Evolutionary conservation across 2,797 vertebrate genomes (phyloP), one percentile per base, ranked within the genome.

Genomic region (Cossypha caffra): DNA sequence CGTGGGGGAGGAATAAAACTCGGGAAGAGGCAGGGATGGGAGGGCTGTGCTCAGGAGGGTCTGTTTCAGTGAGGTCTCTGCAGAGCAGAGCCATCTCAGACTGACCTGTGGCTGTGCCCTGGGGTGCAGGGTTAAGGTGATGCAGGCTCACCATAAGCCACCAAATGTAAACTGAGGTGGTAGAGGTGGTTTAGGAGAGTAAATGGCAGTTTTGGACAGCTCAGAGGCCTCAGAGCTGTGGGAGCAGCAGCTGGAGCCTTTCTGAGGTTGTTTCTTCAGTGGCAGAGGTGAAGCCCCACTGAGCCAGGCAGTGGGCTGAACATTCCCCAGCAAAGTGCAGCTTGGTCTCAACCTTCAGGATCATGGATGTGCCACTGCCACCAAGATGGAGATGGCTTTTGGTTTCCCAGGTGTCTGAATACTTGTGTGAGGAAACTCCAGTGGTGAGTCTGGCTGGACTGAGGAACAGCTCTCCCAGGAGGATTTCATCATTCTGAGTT

Each of bases 51-150:
- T 73, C 2, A 0, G 45, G 45, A 91, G 24, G 17, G 13, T 66
- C 43, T 91, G 59, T 21, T 48, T 71, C 24, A 51, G 42, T 0
- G 0, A 23, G 19, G 42, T 10, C 42, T 68, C 20, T 80, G 50
- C 71, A 0, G 0, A 50, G 59, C 77, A 50, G 29, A 23, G 68
- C 57, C 0, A 0, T 7, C 35, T 35, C 37, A 89, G 38, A 26
- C 37, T 25, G 63, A 63, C 11, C 50, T 59, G 38, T 38, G 38
- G 38, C 38, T 38, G 31, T 54, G 29, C 37, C 47, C 57, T 64
- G 66, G 38, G 38, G 10, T 10, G 37, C n/a, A 67, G 18, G 29
- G 7, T 25, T 40, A 15, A 50, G 28, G 50, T 28, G 54, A 12
- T 52, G 45, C 21, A 63, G 26, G n/a, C 24, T 81, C 54, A 57